These are phyloP conservation scores for Acrocyrtus sp. DNA, from an alignment of 2,888 invertebrate species.

Conservation along the genomic window DNA sequence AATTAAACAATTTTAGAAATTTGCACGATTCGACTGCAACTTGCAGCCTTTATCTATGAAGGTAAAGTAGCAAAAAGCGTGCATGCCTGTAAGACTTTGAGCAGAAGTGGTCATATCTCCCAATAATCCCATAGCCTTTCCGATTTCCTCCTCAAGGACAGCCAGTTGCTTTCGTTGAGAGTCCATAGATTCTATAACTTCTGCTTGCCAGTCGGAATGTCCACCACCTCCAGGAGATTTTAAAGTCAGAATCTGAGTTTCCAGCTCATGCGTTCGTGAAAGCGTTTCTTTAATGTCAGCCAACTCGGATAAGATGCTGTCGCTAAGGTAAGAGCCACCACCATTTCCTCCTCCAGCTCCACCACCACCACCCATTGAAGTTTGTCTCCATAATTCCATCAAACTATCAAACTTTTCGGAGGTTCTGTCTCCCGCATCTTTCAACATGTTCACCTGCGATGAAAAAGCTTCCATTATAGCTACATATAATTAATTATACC, in stretches of 20 bases:
- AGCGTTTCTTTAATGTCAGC: slow-evolving; percentile 61
- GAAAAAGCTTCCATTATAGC: background rate
- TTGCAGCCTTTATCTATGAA: background rate
- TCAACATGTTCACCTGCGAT: slow-evolving; percentile 45
- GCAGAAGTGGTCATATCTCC: slow-evolving; percentile 58
- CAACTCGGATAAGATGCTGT: slow-evolving; percentile 56
- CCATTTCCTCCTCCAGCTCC: slow-evolving; percentile 20
- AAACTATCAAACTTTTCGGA: slow-evolving; percentile 55
- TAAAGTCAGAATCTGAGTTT: slow-evolving; percentile 44
- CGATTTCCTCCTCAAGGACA: slow-evolving; percentile 61
- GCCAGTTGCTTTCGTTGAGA: slow-evolving; percentile 59
- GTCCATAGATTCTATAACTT: slow-evolving; percentile 60
- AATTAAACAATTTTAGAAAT: background rate
- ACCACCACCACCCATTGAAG: slow-evolving; percentile 29
- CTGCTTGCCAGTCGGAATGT: slow-evolving; percentile 54
- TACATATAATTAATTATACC: background rate
- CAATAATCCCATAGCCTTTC: slow-evolving; percentile 55
- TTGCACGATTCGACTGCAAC: background rate
- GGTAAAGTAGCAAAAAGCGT: background rate
- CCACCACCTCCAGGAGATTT: slow-evolving; percentile 21
- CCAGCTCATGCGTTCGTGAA: slow-evolving; percentile 50
- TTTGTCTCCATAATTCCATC: slow-evolving; percentile 54
- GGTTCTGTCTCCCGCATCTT: slow-evolving; percentile 52
- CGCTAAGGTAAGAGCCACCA: slow-evolving; percentile 41
- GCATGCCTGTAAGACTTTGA: slow-evolving; percentile 37